Base-by-base conservation (phyloP, 37 sponge, comb jelly and placozoan genomes). In the Bolinopsis microptera region DNA sequence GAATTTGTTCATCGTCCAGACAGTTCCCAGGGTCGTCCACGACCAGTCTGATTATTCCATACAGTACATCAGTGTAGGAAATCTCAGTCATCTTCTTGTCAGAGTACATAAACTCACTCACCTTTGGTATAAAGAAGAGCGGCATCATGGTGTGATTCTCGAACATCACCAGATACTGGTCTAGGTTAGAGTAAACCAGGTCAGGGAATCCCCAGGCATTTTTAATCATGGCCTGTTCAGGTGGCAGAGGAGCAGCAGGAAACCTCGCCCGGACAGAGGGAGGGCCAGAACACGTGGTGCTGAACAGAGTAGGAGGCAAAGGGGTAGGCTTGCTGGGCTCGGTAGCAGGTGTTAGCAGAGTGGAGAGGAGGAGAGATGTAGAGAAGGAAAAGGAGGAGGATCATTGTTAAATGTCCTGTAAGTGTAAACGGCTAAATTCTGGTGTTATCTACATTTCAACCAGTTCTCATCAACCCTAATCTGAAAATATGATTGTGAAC, bases 161-260 rank as follows among this genome's bases (percentile, higher is more conserved):
- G 26, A 72, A 72, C 75, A n/a, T 72, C 75, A 30, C 75, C 75
- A 72, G 75, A n/a, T 30, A 28, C 31, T 8, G 27, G 75, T 72
- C 75, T 21, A 72, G 75, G 75, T 72, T n/a, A 3, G 31, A n/a
- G 75, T 72, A 72, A 5, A 28, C 75, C 26, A 72, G 75, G 75
- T n/a, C 26, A 28, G 75, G 75, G 75, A 72, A 28, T 8, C 31
- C 75, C 75, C 26, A 30, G 75, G 75, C 75, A n/a, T n/a, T 8
- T n/a, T n/a, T 30, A n/a, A 72, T 30, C 75, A 72, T 72, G 75
- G 75, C 75, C 75, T 72, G 75, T 21, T 72, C 75, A n/a, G 75
- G 31, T 72, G 26, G 75, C 26, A 5, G 75, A 28, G 75, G 75
- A n/a, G 31, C 75, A 72, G 31, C 75, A 72, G 27, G 75, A 72